Base-by-base conservation (phyloP, 2,113 vertebrate genomes). In the Pygoscelis adeliae region DNA sequence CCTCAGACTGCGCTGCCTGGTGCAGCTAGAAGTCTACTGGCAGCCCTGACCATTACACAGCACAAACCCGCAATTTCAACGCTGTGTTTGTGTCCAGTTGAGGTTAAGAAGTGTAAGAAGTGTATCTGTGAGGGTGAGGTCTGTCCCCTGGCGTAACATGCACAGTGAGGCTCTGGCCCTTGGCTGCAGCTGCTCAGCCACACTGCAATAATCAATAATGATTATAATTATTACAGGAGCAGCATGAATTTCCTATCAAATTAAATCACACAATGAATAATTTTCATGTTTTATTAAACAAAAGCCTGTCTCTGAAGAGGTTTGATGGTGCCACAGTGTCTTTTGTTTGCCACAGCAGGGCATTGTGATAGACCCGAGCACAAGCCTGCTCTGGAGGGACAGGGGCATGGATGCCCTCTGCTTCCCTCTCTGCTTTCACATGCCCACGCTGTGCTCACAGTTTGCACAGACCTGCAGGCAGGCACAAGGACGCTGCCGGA, bases 251-350 rank as follows among this genome's bases (percentile, higher is more conserved):
- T 96, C 73, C 82, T 74, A 70, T 62, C 65, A 82, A 78, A 96
- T 87, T 77, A 94, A 90, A 96, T 73, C 73, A 73, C 34, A 55
- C 42, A 61, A 65, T 65, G 73, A 90, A 84, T 87, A 78, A 78
- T 82, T 90, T 93, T 82, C 85, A 74, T 74, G 73, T 93, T 93
- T 90, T 92, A 70, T 89, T 87, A 82, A 89, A 83, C 50, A 83
- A 91, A 91, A 94, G 29, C 32, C 44, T 81, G 49, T 76, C 26
- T 65, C 79, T 44, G 46, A 63, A 55, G 50, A 85, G 53, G 25
- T 76, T 15, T 65, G n/a, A 49, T 38, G 67, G 52, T 93, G 67
- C 53, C 72, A 38, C 49, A 4, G 72, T 46, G 56, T 58, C 87
- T 72, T 63, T 62, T 22, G 30, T 89, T 71, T 72, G 47, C 40